phyloP scores from a whole-genome alignment of 2,113 vertebrate species.

The Mobula hypostoma region DNA sequence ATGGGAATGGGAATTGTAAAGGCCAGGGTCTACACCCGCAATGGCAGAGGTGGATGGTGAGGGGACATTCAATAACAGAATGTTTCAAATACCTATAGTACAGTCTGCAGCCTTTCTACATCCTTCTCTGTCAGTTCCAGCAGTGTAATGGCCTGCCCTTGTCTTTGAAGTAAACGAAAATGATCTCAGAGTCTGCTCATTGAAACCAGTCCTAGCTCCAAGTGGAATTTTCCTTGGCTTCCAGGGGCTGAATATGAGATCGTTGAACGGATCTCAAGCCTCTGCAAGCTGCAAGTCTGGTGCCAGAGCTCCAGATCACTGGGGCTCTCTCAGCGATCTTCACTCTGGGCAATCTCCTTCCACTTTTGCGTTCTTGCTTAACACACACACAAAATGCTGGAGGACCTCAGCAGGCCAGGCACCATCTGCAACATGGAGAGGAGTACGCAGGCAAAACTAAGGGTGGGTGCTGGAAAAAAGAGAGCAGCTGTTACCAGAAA shows the following conservation, averaged over 20 bases:
- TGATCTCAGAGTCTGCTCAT: not conserved
- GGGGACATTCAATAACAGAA: not conserved
- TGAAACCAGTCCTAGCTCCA: not conserved
- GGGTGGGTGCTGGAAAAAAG: too few relatives aligned
- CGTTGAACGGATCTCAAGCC: not conserved
- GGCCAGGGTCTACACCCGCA: not conserved
- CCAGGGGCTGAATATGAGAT: not conserved
- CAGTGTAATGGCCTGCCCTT: not conserved
- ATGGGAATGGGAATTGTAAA: too few relatives aligned
- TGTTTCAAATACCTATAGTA: not conserved
- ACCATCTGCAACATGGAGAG: too few relatives aligned
- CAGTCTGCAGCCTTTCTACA: not conserved
- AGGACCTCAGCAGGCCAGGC: too few relatives aligned
- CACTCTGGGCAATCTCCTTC: not conserved
- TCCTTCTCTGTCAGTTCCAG: not conserved
- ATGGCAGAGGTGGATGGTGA: not conserved
- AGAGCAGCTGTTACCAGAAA: too few relatives aligned
- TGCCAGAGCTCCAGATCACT: not conserved
- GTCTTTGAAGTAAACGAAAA: not conserved
- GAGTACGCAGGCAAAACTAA: too few relatives aligned
- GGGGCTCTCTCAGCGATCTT: not conserved
- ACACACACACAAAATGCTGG: too few relatives aligned
- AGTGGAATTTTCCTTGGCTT: not conserved
- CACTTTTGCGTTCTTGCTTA: not conserved
- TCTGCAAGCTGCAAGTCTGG: not conserved